Conservation (phyloP, 53 echinoderm and acorn worm species). For the Echinometra lucunter region DNA sequence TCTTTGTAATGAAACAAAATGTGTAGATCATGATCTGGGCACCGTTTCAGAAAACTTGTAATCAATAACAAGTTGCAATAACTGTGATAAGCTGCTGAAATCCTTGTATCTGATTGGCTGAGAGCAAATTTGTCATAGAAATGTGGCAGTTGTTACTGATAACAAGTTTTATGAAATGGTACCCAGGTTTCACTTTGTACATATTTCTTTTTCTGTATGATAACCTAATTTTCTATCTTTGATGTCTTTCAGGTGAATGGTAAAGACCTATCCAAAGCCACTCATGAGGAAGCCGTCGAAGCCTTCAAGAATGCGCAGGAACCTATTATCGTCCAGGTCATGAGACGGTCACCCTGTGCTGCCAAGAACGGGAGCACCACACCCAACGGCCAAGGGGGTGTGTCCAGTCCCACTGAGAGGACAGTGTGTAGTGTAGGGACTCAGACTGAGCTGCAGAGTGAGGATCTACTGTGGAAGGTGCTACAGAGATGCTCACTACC, state of each 20-base stretch:
- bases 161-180: too few relatives aligned
- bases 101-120: too few relatives aligned
- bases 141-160: too few relatives aligned
- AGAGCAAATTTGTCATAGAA: too few relatives aligned
- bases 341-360: constrained; percentile 82
- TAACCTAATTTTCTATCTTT: background rate
- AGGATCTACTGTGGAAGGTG: constrained; percentile 93
- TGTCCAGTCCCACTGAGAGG: constrained; percentile 71
- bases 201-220: background rate
- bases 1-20: background rate
- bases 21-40: too few relatives aligned
- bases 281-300: constrained; percentile 97
- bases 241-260: constrained; percentile 87
- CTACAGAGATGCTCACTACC: constrained; percentile 82
- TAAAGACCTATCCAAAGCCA: constrained; percentile 92
- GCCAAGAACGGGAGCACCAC: constrained; percentile 65
- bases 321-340: constrained; percentile 97
- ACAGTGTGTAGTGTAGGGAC: constrained; percentile 90
- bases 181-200: too few relatives aligned
- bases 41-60: too few relatives aligned
- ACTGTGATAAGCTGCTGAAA: too few relatives aligned
- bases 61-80: too few relatives aligned
- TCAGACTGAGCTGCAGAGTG: constrained; percentile 96
- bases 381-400: constrained; percentile 7
- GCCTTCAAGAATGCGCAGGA: constrained; percentile 98